Conservation (phyloP, 2,888 invertebrate species). For the Bruchidius siliquastri region DNA sequence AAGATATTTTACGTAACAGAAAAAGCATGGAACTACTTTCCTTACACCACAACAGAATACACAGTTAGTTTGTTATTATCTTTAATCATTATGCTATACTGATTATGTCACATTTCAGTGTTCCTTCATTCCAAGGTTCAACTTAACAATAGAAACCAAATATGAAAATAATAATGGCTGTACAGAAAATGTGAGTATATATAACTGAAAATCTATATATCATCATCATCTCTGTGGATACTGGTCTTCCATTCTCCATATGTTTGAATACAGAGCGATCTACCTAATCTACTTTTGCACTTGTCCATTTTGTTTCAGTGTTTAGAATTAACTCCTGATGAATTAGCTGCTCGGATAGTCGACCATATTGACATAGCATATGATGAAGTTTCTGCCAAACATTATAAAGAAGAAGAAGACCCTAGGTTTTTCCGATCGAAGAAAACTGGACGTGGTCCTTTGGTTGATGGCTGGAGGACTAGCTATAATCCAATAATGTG, state of each 20-base stretch:
- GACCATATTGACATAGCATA: conserved; percentile 84
- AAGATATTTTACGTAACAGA: conserved; percentile 90
- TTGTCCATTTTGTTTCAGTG: conserved; percentile 55
- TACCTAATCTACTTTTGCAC: not conserved
- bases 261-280: too few species aligned
- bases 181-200: conserved; percentile 75
- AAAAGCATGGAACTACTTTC: conserved; percentile 94
- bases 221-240: not conserved
- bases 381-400: conserved; percentile 78
- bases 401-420: conserved; percentile 88
- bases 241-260: too few species aligned
- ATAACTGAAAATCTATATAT: too few species aligned
- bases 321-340: conserved; percentile 66
- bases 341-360: conserved; percentile 66
- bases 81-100: conserved; percentile 3
- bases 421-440: conserved; percentile 76
- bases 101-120: conserved; percentile 59
- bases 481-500: conserved; percentile 81
- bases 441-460: conserved; percentile 78
- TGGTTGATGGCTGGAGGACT: conserved; percentile 78
- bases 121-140: conserved; percentile 83
- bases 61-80: conserved; percentile 56
- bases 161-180: conserved; percentile 87
- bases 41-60: conserved; percentile 80
- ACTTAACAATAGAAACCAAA: conserved; percentile 79